These are phyloP conservation scores for Agonopterix alstromeriana DNA, from an alignment of 2,888 invertebrate genomes.

Conservation along the genomic window DNA sequence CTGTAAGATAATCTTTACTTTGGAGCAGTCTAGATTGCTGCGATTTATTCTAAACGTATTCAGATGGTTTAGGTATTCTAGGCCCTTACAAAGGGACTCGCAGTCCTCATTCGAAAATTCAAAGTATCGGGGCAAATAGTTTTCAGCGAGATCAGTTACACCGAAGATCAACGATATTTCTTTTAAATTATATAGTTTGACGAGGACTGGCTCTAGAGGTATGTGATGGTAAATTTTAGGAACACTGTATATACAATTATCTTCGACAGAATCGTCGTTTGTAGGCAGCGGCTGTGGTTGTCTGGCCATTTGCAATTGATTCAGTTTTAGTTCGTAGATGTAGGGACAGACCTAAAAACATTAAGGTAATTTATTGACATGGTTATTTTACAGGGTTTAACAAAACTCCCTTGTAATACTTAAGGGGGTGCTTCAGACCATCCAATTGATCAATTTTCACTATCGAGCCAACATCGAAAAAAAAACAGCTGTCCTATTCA, in stretches of 20 bases:
- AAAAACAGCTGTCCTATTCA: no score
- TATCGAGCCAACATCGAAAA: no score
- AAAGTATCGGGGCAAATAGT: conserved; percentile 77
- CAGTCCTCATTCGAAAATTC: conserved; percentile 78
- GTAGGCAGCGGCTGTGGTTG: conserved; percentile 60
- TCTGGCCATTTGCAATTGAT: conserved; percentile 71
- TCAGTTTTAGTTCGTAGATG: conserved; percentile 64
- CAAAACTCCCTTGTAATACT: no score
- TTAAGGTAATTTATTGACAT: not conserved
- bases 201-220: conserved; percentile 72
- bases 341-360: conserved; percentile 63
- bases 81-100: conserved; percentile 71
- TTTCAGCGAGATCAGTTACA: conserved; percentile 64
- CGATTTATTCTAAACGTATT: conserved; percentile 75
- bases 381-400: no score
- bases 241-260: conserved; percentile 54
- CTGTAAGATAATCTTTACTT: conserved; percentile 76
- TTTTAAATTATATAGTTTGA: conserved; percentile 65
- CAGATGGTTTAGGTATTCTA: conserved; percentile 61
- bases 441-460: no score
- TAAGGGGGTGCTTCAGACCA: no score
- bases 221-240: conserved; percentile 73
- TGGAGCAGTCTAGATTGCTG: conserved; percentile 77
- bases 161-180: conserved; percentile 66
- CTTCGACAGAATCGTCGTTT: conserved; percentile 39